Base-by-base conservation (phyloP, 2,888 invertebrate genomes). In the Drosophila rubida region DNA sequence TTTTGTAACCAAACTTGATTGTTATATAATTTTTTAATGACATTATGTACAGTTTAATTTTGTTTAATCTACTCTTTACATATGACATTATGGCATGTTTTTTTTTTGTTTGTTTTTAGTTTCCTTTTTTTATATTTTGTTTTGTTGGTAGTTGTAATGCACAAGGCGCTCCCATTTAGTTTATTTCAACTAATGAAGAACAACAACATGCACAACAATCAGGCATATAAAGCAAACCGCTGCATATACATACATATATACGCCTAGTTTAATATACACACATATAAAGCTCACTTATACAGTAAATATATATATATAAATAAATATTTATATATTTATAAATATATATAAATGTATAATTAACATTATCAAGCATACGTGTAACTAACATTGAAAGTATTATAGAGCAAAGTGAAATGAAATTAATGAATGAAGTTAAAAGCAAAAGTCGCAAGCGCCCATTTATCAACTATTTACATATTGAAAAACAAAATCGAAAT, bases 11-110 rank as follows among this genome's bases (percentile, higher is more conserved):
- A 86, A 84, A 88, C 88, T 78, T 78, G 63, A 75, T 83, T 83
- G 88, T 83, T 83, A 83, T 86, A 88, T 88, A 83, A 86, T 83
- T 75, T 85, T 82, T 86, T 77, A 75, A 82, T 83, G 63, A 80
- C 86, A 79, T 83, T 82, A 67, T 83, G 82, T 83, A 83, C 88
- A 83, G 82, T 68, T 78, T 66, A 68, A 69, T 51, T 74, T 83
- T 83, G 61, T 70, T 68, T 68, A 65, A 65, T 71, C 63, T 55
- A 69, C 67, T 69, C 78, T 82, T 84, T 73, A 84, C 70, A 82
- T 50, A 69, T 63, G 59, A 69, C 78, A 74, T 69, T 81, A 80
- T 67, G 64, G 65, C 66, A 80, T 86, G 75, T 69, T 74, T 83
- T 73, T 73, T 72, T 53, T 59, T 61, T 55, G 32, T 32, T 32